Evolutionary conservation across 2,113 vertebrate genomes (phyloP), one percentile per base, ranked within the genome.

Genomic region (Meriones unguiculatus): DNA sequence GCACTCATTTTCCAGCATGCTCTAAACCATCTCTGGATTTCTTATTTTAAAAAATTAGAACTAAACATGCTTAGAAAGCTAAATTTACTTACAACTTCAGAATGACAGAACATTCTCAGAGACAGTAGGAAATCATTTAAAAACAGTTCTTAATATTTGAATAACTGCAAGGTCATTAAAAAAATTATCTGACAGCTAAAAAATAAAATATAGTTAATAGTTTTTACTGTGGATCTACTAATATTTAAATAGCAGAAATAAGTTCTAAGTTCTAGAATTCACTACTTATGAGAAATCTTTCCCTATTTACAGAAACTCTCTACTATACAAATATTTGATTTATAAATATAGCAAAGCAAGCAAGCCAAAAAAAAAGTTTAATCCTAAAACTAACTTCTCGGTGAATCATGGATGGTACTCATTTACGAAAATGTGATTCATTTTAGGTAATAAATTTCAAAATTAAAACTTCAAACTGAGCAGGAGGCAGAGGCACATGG

Each of bases 311-410:
- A 41, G 38, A 89, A 95, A 90, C 12, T 76, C 30, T 93, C 93
- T 72, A 92, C 20, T 88, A 41, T 73, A 35, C 78, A 96, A 94
- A 86, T 92, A 87, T 62, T 94, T 93, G 77, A 95, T 95, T 87
- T 69, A 82, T 93, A 94, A 86, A 82, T 89, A 86, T n/a, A 82
- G 25, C 80, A 91, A 85, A 94, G 72, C 52, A 94, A n/a, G 52
- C 76, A 86, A 97, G 73, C 35, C 41, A 92, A 95, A 94, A 70
- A 80, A 89, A 96, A 93, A 65, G 32, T 90, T 95, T 93, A 95
- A 95, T 85, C 62, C 88, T 89, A 82, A 89, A 96, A 94, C 62
- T 95, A 93, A 72, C 17, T 94, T 77, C 89, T 91, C 41, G 92
- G 77, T 91, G 57, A 95, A 11, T 38, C 90, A 95, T 65, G 54